Conservation (phyloP, 1,140 invertebrate genomes). For the Bombus vancouverensis region DNA sequence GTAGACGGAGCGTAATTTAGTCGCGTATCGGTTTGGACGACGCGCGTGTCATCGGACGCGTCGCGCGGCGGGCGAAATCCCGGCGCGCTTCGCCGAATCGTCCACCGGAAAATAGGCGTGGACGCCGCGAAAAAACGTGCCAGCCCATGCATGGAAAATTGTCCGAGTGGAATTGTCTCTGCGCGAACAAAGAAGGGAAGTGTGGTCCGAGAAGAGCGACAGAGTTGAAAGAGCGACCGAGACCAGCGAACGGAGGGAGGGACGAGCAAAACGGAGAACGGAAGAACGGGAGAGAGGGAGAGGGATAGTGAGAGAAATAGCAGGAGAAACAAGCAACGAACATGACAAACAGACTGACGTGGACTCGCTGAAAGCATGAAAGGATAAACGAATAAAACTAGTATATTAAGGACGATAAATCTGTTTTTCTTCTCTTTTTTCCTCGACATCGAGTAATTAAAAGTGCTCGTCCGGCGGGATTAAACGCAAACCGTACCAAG, state of each 20-base stretch:
- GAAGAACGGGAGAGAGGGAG: background rate
- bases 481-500: conserved; percentile 51
- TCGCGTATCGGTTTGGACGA: conserved; percentile 7
- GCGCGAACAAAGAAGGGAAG: conserved; percentile 30
- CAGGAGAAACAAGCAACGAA: conserved; percentile 47
- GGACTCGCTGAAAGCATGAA: conserved; percentile 50
- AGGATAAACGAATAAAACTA: conserved; percentile 56
- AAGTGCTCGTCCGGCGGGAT: conserved; percentile 53
- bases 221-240: conserved; percentile 2
- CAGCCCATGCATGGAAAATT: conserved; percentile 70
- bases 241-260: conserved; percentile 19
- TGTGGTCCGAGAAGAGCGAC: background rate
- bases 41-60: background rate
- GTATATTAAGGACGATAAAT: conserved; percentile 57
- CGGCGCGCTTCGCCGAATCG: conserved; percentile 61
- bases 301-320: background rate
- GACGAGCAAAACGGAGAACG: conserved; percentile 19
- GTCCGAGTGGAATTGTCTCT: conserved; percentile 63
- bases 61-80: conserved; percentile 46
- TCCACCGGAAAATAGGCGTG: conserved; percentile 70
- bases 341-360: conserved; percentile 57
- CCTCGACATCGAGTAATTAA: conserved; percentile 47
- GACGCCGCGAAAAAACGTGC: conserved; percentile 69
- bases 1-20: conserved; percentile 2
- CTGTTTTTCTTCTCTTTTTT: conserved; percentile 49